Evolutionary conservation across 2,888 invertebrate species (phyloP), one percentile per base, ranked within the genome.

Genomic region (Patella ulyssiponensis): DNA sequence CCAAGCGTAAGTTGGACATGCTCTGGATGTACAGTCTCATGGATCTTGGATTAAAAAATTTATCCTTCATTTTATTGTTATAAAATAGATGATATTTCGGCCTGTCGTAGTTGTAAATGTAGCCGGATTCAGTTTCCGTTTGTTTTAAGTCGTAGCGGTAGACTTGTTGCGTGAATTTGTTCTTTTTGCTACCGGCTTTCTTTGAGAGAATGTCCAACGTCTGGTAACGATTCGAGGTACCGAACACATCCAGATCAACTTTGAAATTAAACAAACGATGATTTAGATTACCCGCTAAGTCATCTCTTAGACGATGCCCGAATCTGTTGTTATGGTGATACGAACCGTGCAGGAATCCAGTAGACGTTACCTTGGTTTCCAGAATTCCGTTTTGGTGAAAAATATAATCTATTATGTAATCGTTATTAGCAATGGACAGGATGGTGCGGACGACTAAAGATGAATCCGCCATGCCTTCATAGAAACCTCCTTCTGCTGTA

Each of bases 301-400:
- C 33, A 14, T 77, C 79, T 51, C 72, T 69, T 4, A 82, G 27
- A 23, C 71, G 69, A 58, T 76, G 79, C 14, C 82, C 82, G 72
- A 77, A 79, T 15, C 69, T n/a, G n/a, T 72, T 54, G 44, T 80
- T 71, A 44, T 44, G 4, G 3, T 52, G 73, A 15, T 71, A 56
- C 5, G 75, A 54, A 33, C 78, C 23, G 51, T 71, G 74, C 4
- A 81, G 71, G 72, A 77, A 81, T 27, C 83, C 83, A 9, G 88
- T 86, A 9, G 87, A 83, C 14, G 85, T 77, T 11, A 81, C 84
- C 69, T 82, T 84, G 4, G 85, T 81, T 70, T 89, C 86, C 3
- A 88, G 71, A 2, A 80, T 87, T 9, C 88, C 89, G 79, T 84
- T 88, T 74, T 88, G 88, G 71, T 89, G 87, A 73, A 90, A 88